phyloP scores from a whole-genome alignment of 2,797 vertebrate genomes.

The Onychomys arenicola region DNA sequence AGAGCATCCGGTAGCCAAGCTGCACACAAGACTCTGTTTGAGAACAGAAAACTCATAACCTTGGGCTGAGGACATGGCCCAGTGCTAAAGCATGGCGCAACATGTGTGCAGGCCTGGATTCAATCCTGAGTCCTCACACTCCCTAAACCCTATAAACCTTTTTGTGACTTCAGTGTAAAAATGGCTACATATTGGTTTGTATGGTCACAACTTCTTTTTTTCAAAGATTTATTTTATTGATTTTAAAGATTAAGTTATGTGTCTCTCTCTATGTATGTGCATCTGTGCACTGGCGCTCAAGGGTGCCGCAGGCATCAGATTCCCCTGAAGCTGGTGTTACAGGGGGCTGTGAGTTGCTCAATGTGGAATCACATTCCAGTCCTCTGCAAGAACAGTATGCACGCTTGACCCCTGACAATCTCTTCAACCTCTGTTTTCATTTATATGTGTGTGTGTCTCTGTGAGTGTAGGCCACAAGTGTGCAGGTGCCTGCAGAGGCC shows the following conservation, averaged over 20 bases:
- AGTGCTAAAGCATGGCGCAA: accelerated
- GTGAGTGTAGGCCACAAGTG: background rate
- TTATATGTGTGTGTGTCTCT: background rate
- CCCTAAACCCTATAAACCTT: background rate
- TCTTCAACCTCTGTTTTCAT: background rate
- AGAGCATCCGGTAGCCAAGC: background rate
- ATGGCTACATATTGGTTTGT: background rate
- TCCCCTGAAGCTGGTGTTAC: background rate
- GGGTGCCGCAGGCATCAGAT: no score
- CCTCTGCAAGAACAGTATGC: background rate
- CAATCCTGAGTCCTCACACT: background rate
- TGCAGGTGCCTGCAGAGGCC: background rate
- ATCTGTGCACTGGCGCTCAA: background rate
- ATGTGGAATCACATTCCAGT: background rate
- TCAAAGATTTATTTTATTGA: background rate
- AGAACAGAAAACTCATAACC: background rate
- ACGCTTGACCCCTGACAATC: background rate
- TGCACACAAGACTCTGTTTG: background rate
- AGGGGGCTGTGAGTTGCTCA: background rate
- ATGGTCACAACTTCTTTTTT: background rate
- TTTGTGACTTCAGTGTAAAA: background rate
- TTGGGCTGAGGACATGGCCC: background rate
- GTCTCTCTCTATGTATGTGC: background rate
- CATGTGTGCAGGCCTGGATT: no score
- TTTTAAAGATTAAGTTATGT: background rate